phyloP scores from a whole-genome alignment of 2,113 vertebrate species.

The Embiotoca jacksoni region DNA sequence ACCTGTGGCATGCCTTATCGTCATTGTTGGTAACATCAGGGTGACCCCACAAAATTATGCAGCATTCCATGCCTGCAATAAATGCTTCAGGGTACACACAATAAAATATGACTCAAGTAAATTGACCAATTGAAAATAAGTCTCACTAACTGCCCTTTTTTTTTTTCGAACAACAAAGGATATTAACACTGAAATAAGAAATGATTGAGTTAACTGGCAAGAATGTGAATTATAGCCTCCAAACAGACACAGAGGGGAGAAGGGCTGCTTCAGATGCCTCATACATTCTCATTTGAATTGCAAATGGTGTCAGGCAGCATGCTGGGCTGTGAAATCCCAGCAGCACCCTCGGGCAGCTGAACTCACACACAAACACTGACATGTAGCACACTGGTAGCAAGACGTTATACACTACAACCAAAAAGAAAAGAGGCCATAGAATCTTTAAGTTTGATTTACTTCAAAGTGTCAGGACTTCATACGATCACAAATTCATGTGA shows the following conservation, averaged over 20 bases:
- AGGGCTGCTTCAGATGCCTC: constrained; percentile 54
- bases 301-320: constrained; percentile 70
- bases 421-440: neutral
- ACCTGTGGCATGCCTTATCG: constrained; percentile 38
- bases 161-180: neutral
- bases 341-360: constrained; percentile 54
- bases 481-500: neutral
- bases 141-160: neutral
- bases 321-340: constrained; percentile 65
- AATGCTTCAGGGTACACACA: constrained; percentile 7
- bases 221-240: constrained; percentile 44
- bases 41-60: constrained; percentile 40
- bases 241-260: constrained; percentile 50
- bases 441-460: constrained; percentile 1
- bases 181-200: constrained; percentile 32
- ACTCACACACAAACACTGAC: constrained; percentile 46
- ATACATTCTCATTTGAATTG: constrained; percentile 75
- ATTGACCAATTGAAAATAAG: constrained; percentile 15
- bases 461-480: constrained; percentile 7
- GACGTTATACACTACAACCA: neutral
- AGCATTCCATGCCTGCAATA: neutral
- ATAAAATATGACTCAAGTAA: neutral
- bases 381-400: constrained; percentile 12
- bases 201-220: constrained; percentile 46
- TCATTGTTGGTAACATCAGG: constrained; percentile 29